Percentiles rank a stretch among this genome's conserved stretches.
phyloP scores from a whole-genome alignment of 2,797 vertebrate genomes.

The Spondyliosoma cantharus region DNA sequence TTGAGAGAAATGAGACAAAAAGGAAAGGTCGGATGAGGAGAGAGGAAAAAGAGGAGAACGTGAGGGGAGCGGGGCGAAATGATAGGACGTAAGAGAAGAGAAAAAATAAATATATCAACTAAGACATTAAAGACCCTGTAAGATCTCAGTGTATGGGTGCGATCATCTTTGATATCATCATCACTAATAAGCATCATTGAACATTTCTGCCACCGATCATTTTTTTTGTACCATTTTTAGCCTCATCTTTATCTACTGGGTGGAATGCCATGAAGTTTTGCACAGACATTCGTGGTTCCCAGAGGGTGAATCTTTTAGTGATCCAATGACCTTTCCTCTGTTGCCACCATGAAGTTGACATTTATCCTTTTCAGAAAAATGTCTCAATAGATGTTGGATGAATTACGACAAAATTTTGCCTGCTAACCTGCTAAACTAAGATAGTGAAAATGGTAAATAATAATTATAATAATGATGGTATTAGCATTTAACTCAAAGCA shows the following conservation, averaged over 20 bases:
- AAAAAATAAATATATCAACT: background rate
- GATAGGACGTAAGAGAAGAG: background rate
- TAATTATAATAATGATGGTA: too few species aligned
- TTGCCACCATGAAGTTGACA: background rate
- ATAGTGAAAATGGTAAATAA: too few species aligned
- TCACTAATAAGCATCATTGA: background rate
- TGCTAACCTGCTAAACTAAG: too few species aligned
- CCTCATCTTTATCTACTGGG: too few species aligned
- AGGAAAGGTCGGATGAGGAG: slow-evolving; percentile 32
- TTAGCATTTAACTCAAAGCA: background rate
- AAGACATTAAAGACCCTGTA: background rate
- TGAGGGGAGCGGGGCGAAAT: background rate
- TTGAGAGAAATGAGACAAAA: slow-evolving; percentile 6
- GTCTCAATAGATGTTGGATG: background rate
- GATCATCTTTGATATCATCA: background rate
- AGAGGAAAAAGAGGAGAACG: slow-evolving; percentile 1
- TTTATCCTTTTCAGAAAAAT: background rate
- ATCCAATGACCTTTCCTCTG: background rate
- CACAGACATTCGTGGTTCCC: background rate
- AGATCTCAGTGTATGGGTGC: background rate
- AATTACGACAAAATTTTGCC: background rate
- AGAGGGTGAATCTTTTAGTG: background rate
- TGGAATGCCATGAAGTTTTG: background rate
- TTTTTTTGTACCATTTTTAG: too few species aligned
- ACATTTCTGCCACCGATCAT: too few species aligned